Evolutionary conservation across 2,797 vertebrate species (phyloP).

Genomic region (Fratercula arctica): DNA sequence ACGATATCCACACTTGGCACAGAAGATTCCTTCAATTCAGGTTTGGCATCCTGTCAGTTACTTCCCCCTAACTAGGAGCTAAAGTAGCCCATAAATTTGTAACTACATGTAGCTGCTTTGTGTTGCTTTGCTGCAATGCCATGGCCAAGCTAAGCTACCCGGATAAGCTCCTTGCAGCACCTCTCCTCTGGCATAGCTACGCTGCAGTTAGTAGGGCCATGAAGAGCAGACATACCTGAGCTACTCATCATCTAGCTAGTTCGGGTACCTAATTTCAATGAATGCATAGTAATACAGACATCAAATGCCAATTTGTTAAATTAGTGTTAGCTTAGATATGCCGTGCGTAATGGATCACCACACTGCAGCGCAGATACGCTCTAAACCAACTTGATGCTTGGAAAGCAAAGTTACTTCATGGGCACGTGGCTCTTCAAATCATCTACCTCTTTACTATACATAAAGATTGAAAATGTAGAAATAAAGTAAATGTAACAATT

Average conservation of each 20-base stretch:
- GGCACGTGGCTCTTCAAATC: not conserved
- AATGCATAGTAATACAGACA: not conserved
- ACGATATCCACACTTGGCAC: not conserved
- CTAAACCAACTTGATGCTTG: not conserved
- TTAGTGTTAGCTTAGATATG: fast-evolving
- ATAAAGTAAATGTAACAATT: not conserved
- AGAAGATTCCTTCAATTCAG: not conserved
- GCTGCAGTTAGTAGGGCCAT: not conserved
- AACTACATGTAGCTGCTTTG: not conserved
- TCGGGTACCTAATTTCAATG: not conserved
- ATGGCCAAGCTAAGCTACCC: fast-evolving
- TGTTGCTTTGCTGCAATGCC: not conserved
- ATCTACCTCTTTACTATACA: not conserved
- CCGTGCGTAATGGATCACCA: not conserved
- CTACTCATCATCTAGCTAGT: not conserved
- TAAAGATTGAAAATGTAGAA: not conserved
- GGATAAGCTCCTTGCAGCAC: not conserved
- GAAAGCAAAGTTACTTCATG: not conserved
- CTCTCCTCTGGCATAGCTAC: not conserved
- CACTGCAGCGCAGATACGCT: not conserved
- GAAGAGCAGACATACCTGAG: not conserved
- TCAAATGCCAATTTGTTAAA: not conserved
- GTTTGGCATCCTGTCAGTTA: not conserved
- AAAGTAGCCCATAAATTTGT: not conserved
- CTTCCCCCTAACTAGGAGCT: not conserved